phyloP scores from a whole-genome alignment of 37 sponge, comb jelly and placozoan genomes.

The Hexactinellida sp. region DNA sequence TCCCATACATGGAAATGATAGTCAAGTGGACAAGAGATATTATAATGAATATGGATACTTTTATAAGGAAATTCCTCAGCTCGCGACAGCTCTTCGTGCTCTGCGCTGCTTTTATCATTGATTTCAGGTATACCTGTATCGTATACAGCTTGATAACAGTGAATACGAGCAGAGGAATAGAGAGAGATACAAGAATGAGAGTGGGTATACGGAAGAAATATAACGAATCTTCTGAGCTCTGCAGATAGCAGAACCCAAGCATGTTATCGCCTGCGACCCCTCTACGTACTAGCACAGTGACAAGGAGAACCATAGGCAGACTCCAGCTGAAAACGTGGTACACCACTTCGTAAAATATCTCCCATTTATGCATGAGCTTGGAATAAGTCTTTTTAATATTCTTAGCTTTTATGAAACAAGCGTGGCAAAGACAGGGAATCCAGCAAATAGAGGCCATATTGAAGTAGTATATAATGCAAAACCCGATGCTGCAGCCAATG shows the following conservation, averaged over 20 bases:
- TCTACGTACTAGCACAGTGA: not conserved
- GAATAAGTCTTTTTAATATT: slow-evolving; percentile 8
- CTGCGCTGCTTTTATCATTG: slow-evolving; percentile 1
- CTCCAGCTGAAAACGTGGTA: not conserved
- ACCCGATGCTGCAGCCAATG: not conserved
- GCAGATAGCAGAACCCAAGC: not conserved
- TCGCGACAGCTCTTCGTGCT: not conserved
- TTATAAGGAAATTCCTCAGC: not conserved
- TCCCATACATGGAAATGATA: not conserved
- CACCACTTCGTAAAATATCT: not conserved
- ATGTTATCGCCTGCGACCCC: not conserved
- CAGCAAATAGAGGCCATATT: slow-evolving; percentile 5
- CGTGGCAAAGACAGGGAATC: not conserved
- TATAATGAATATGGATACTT: not conserved
- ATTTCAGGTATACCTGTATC: not conserved
- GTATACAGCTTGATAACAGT: not conserved
- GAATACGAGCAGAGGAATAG: slow-evolving; percentile 14
- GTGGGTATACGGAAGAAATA: not conserved
- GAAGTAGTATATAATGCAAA: not conserved
- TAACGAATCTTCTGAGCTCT: not conserved
- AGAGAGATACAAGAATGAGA: not conserved
- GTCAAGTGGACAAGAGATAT: not conserved
- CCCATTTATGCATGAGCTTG: not conserved
- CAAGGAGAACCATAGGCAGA: not conserved
- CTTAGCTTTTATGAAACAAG: slow-evolving; percentile 11